Evolutionary conservation across 1,140 invertebrate species (phyloP).

Genomic region (Heterodera carotae): DNA sequence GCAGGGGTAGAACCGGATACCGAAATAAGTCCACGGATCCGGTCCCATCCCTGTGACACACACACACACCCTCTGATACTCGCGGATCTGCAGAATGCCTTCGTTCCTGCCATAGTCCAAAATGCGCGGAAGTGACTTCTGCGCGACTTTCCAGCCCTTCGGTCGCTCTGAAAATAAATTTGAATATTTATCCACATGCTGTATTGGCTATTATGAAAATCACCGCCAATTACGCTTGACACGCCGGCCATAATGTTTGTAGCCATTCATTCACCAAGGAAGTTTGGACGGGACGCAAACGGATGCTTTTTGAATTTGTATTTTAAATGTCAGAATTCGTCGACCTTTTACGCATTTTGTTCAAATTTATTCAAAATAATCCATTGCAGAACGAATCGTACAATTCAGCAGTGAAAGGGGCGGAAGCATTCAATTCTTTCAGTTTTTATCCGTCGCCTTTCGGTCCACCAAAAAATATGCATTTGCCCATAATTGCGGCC

Average conservation of each 20-base stretch:
- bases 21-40: too few relatives aligned
- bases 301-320: background rate
- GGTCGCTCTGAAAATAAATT: constrained; percentile 20
- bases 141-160: constrained; percentile 60
- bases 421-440: background rate
- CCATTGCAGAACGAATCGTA: background rate
- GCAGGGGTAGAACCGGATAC: too few relatives aligned
- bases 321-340: background rate
- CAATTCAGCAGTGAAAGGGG: background rate
- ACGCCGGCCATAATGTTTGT: constrained; percentile 40
- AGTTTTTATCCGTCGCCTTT: background rate
- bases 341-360: background rate
- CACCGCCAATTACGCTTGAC: constrained; percentile 49
- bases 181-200: background rate
- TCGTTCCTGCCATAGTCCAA: constrained; percentile 62
- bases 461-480: background rate
- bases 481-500: constrained; percentile 29
- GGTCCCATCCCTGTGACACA: background rate
- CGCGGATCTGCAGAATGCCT: constrained; percentile 55
- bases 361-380: background rate
- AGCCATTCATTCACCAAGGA: background rate
- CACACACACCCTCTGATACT: background rate
- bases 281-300: background rate
- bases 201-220: background rate
- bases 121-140: constrained; percentile 60